These are phyloP conservation scores for Microlaimidae sp. DNA, from an alignment of 2,888 invertebrate genomes.

Conservation along the genomic window DNA sequence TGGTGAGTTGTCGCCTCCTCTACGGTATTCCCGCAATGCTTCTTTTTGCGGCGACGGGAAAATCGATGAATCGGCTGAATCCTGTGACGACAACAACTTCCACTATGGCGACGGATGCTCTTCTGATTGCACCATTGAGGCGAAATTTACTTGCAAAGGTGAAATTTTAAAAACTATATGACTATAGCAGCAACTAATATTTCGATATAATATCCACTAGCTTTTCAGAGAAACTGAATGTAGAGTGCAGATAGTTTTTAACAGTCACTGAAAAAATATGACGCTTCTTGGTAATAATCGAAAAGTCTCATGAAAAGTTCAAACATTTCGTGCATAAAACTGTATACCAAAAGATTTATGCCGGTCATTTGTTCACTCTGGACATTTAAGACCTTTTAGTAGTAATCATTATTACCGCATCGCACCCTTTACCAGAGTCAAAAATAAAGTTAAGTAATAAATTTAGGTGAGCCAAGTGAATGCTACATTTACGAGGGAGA, in stretches of 20 bases:
- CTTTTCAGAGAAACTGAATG: too few relatives aligned
- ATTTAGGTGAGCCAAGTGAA: neutral
- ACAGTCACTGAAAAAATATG: too few relatives aligned
- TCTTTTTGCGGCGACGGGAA: conserved; percentile 14
- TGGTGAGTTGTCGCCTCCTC: conserved; percentile 7
- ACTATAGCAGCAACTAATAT: too few relatives aligned
- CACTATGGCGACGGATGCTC: conserved; percentile 11
- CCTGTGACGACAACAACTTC: conserved; percentile 14
- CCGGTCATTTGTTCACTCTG: too few relatives aligned
- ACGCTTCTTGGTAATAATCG: too few relatives aligned
- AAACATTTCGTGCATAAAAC: too few relatives aligned
- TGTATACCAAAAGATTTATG: too few relatives aligned
- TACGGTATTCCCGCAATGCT: neutral
- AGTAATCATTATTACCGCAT: too few relatives aligned
- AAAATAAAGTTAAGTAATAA: neutral
- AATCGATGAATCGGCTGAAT: neutral
- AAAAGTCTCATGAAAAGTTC: too few relatives aligned
- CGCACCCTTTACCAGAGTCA: neutral
- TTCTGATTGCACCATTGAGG: conserved; percentile 11
- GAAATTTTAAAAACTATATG: neutral
- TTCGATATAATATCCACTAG: too few relatives aligned
- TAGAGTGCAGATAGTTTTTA: too few relatives aligned
- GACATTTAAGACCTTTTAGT: too few relatives aligned
- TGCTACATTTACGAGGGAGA: conserved; percentile 5
- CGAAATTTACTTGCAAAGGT: conserved; percentile 4